phyloP scores from a whole-genome alignment of 2,797 vertebrate genomes.

The Ctenochaetus hawaiiensis region DNA sequence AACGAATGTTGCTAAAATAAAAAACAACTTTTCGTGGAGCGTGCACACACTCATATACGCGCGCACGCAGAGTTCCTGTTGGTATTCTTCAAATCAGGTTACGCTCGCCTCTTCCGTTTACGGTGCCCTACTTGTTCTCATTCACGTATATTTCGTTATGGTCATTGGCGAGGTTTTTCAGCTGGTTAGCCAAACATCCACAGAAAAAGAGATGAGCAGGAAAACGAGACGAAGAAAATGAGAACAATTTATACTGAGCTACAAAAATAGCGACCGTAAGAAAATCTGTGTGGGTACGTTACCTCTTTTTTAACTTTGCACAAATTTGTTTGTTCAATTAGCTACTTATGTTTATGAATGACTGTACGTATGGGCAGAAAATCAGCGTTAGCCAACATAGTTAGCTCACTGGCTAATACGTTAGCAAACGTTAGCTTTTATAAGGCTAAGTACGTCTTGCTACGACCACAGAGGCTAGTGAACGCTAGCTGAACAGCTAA shows the following conservation, averaged over 20 bases:
- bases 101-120: neutral
- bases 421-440: constrained; percentile 52
- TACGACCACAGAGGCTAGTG: constrained; percentile 13
- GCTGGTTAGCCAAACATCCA: constrained; percentile 80
- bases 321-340: neutral
- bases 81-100: constrained; percentile 47
- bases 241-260: constrained; percentile 29
- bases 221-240: constrained; percentile 67
- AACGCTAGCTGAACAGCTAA: constrained; percentile 15
- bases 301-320: constrained; percentile 4
- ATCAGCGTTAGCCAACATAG: constrained; percentile 68
- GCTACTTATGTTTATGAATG: constrained; percentile 47
- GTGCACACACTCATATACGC: constrained; percentile 1
- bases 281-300: constrained; percentile 49
- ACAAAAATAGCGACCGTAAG: constrained; percentile 3
- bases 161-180: constrained; percentile 62
- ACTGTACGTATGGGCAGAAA: constrained; percentile 43
- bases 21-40: constrained; percentile 42
- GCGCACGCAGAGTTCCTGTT: constrained; percentile 7
- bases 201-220: constrained; percentile 70
- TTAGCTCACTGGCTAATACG: constrained; percentile 63
- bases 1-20: neutral
- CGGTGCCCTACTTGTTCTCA: too few species aligned
- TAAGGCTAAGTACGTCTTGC: constrained; percentile 13
- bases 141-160: constrained; percentile 52